Evolutionary conservation across 2,888 invertebrate species (phyloP).

Genomic region (Amphimallon solstitiale): DNA sequence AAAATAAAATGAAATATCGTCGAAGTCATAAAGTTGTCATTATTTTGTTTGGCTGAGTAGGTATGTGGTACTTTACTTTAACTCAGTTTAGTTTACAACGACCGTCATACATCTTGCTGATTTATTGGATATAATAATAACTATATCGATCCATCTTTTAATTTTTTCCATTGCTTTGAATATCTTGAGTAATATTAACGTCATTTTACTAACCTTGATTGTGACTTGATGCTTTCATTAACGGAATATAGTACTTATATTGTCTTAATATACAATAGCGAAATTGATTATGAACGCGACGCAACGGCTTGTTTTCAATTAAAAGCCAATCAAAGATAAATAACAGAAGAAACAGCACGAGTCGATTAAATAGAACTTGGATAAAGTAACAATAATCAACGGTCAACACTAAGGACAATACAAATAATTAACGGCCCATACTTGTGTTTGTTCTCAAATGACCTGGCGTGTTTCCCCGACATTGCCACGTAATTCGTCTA

Average conservation of each 20-base stretch:
- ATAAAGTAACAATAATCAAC: conserved; percentile 48
- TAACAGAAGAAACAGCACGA: conserved; percentile 47
- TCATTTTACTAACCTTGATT: not conserved
- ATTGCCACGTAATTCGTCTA: conserved; percentile 52
- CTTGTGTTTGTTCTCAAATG: conserved; percentile 58
- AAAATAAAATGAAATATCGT: too few species aligned
- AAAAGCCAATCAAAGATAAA: conserved; percentile 50
- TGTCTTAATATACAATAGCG: conserved; percentile 8
- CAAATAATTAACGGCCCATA: conserved; percentile 56
- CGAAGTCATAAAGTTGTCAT: too few species aligned
- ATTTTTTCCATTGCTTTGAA: not conserved
- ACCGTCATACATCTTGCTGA: too few species aligned
- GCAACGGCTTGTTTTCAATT: conserved; percentile 43
- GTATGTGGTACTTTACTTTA: too few species aligned
- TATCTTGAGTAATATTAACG: not conserved
- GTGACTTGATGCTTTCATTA: not conserved
- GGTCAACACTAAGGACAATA: conserved; percentile 53
- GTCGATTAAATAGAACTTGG: conserved; percentile 49
- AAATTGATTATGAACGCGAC: conserved; percentile 20
- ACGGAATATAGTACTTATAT: not conserved
- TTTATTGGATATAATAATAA: too few species aligned
- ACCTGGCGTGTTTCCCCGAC: conserved; percentile 48
- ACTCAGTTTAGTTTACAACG: too few species aligned
- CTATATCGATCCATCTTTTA: too few species aligned
- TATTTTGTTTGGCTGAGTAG: too few species aligned